Evolutionary conservation across 2,888 invertebrate genomes (phyloP), one percentile per base, ranked within the genome.

Genomic region (Campopleginae sp.): DNA sequence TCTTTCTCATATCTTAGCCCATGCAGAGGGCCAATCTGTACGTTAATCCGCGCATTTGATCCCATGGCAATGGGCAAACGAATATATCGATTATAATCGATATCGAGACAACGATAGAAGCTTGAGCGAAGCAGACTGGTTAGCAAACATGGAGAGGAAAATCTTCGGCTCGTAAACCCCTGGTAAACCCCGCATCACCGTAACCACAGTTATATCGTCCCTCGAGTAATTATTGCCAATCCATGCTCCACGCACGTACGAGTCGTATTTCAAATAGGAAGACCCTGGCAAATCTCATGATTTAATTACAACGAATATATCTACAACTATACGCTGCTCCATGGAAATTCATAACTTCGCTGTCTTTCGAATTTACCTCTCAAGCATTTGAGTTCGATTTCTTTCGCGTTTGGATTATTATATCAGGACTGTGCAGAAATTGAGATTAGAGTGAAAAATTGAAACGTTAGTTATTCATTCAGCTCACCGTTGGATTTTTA

Each of bases 31-130:
- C 82, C 85, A 85, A 85, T 85, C 85, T 85, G 80, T 77, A 82
- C 85, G 82, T 85, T 85, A 85, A 85, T 85, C 85, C 85, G 80
- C 66, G 61, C 65, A 71, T 76, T 85, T 79, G 76, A 61, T 76
- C 72, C 65, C 54, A 75, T 75, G 61, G 85, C 80, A 83, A 80
- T 77, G 54, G 80, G 77, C 80, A 83, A 83, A 86, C 83, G 83
- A 86, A 86, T 80, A 85, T 82, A 85, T 86, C 82, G 82, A 83
- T 86, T 86, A 86, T 86, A 86, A 86, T 86, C 82, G 83, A 80
- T 72, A 80, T 83, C 80, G 83, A 80, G 77, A 80, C 65, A 66
- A 54, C 33, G 70, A 23, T 7, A 61, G 74, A 81, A 72, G 74
- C 65, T 54, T 51, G 82, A 58, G 42, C 65, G 76, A 65, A 66